A percentile compares a stretch with the other conserved stretches of the same genome.
These are phyloP conservation scores for Hanleya hanleyi DNA, from an alignment of 2,888 invertebrate species.

Conservation along the genomic window DNA sequence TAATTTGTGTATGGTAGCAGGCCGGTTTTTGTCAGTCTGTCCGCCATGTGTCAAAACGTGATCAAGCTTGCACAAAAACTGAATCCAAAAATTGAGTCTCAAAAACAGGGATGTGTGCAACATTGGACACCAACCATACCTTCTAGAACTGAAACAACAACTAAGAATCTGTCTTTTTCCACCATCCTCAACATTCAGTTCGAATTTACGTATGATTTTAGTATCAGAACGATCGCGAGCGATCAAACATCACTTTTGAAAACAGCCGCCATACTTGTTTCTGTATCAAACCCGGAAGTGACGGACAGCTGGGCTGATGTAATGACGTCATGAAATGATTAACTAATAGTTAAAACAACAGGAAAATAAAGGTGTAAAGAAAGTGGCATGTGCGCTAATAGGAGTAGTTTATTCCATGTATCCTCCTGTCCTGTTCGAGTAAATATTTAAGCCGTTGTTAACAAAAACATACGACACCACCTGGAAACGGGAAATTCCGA, in stretches of 20 bases:
- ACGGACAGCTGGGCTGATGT: conserved; percentile 13
- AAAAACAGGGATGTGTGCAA: too few species aligned
- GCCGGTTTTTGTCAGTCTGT: too few species aligned
- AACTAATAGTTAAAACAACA: too few species aligned
- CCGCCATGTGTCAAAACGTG: too few species aligned
- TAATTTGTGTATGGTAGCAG: too few species aligned
- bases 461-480: background rate
- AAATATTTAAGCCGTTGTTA: background rate
- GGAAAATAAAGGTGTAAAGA: too few species aligned
- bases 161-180: conserved; percentile 61
- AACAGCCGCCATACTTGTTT: conserved; percentile 60
- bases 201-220: background rate
- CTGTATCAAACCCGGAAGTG: conserved; percentile 1
- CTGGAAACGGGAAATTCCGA: conserved; percentile 42
- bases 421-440: too few species aligned
- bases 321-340: background rate
- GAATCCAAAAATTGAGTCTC: too few species aligned
- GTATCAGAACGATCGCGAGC: background rate
- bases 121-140: conserved; percentile 60
- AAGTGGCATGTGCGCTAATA: too few species aligned
- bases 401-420: too few species aligned
- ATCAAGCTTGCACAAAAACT: too few species aligned
- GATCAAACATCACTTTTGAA: conserved; percentile 40
- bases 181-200: conserved; percentile 49
- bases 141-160: conserved; percentile 69